Evolutionary conservation across 2,113 vertebrate genomes (phyloP), one percentile per base, ranked within the genome.

Genomic region (Sterrhoptilus dennistouni): DNA sequence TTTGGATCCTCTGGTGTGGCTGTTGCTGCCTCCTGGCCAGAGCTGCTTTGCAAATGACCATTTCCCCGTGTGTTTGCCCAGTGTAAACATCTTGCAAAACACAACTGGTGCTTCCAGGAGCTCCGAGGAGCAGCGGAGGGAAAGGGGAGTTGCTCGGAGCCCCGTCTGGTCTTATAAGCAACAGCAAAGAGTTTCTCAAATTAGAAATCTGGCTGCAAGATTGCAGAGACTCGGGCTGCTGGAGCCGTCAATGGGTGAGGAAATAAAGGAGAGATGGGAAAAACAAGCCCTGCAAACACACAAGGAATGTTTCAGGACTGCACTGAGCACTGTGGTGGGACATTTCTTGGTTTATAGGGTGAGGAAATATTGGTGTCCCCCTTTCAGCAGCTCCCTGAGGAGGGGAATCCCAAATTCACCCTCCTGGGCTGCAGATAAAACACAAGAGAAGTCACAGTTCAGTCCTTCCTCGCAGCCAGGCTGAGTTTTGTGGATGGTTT

Each of bases 161-260:
- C 22, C 35, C 36, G 8, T 38, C 47, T 59, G 65, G 24, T 23
- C 44, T 54, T 7, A 8, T 33, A 49, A 52, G 69, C 29, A 45
- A 54, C 59, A 85, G 38, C 70, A 38, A 40, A 33, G 24, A 29
- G 5, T 24, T 86, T 28, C 87, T 85, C 61, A 13, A 64, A 60
- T 50, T 50, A 31, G 84, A 76, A 89, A 79, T 79, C 84, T 85
- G 94, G 53, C 91, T 63, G 71, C 66, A 72, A 89, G 70, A n/a
- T 87, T 57, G 45, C 49, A 3, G 59, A 2, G 20, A 85, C 82
- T 79, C 2, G 0, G 77, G 77, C 89, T 74, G 16, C 77, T 61
- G 81, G 78, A 94, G 83, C 65, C 9, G 20, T 45, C 89, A 91
- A 19, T 53, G 77, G 61, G 74, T 13, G 61, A 95, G 83, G 60